Evolutionary conservation across 2,888 invertebrate genomes (phyloP), one percentile per base, ranked within the genome.

Genomic region (Nemotelus nigrinus): DNA sequence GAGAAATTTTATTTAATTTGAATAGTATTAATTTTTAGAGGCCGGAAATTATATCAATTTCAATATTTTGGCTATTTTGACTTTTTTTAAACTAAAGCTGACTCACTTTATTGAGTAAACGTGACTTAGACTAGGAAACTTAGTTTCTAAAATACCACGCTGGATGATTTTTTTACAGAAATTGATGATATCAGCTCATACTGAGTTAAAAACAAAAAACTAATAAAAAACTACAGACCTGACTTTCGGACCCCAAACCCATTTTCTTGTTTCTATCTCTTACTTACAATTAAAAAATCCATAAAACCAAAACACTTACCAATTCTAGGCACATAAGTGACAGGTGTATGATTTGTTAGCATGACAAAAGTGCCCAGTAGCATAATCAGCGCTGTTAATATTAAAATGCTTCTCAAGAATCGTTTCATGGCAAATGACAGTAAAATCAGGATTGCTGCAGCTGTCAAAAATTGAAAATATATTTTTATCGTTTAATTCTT

Each of bases 391-490:
- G 83, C 82, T 39, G 85, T 80, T 41, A 87, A 81, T 44, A 84
- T 83, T 0, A 87, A 58, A 3, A 83, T 83, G 6, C 85, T 85
- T 39, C 87, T 83, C 4, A 83, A 81, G 74, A 83, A 83, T 50
- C 84, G 84, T 8, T 84, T 83, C 55, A 86, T 68, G 8, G 84
- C 79, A 71, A 86, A 86, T 2, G 86, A 83, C 2, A 87, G 79
- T 2, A 83, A 78, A 8, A 87, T 80, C 7, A 86, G 81, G 2
- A 83, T 79, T 75, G 85, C 82, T 4, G 83, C 81, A 43, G 83
- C 86, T 86, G 48, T 63, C 76, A 64, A 53, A 71, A 71, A 6
- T 57, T n/a, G 10, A 43, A 71, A 57, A 57, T n/a, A 3, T 1
- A 7, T 41, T 63, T 41, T 3, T 4, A 63, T n/a, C 41, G 10